A percentile compares a stretch with the other conserved stretches of the same genome.
phyloP scores from a whole-genome alignment of 30 jellyfish, hydroid and myxozoan species.

The Catostylus mosaicus region DNA sequence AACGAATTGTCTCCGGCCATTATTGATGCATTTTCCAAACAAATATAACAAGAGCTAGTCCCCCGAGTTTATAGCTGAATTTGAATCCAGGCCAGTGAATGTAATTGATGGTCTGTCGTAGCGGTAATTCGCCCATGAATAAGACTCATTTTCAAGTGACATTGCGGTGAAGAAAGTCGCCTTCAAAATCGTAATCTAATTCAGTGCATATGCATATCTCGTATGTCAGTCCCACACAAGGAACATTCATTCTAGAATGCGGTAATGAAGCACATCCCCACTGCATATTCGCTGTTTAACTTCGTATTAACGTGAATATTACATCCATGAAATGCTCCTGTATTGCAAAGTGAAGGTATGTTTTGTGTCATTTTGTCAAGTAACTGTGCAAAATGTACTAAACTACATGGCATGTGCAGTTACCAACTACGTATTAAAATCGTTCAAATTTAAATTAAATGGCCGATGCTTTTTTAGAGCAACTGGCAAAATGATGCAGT shows the following conservation, averaged over 20 bases:
- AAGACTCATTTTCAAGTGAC: constrained; percentile 8
- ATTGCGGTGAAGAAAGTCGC: constrained; percentile 7
- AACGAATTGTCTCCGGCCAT: constrained; percentile 21
- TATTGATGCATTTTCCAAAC: constrained; percentile 4
- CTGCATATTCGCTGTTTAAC: no score
- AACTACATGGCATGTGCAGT: no score
- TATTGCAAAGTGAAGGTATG: no score
- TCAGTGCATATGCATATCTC: neutral
- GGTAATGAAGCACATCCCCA: no score
- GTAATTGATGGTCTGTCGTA: neutral
- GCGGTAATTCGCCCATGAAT: neutral
- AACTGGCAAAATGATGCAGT: no score
- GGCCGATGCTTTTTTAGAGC: no score
- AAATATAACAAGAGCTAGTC: neutral
- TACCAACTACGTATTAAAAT: no score
- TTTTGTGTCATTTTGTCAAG: no score
- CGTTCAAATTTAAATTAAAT: no score
- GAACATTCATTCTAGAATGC: neutral
- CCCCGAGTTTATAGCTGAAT: neutral
- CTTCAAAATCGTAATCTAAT: neutral
- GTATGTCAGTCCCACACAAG: neutral
- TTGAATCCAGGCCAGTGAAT: constrained; percentile 9
- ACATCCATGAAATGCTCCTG: no score
- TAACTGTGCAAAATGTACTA: no score
- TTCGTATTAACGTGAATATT: no score